These are phyloP conservation scores for Cygnus buccinator DNA, from an alignment of 2,113 vertebrate species.

Conservation along the genomic window DNA sequence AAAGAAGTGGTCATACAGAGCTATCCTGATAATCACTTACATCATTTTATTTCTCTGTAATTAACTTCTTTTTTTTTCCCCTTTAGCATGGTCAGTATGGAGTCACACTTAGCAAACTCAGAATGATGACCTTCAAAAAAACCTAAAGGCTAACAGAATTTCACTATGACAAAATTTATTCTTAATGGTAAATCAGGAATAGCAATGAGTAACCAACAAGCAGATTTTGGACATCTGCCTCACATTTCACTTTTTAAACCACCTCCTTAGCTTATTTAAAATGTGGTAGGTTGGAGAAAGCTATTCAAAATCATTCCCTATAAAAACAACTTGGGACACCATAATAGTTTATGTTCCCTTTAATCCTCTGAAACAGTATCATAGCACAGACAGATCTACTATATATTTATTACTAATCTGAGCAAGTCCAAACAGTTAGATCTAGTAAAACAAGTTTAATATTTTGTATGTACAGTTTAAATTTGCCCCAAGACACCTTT, in stretches of 20 bases:
- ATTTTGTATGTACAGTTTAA: not conserved
- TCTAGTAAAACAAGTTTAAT: not conserved
- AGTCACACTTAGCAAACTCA: not conserved
- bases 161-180: not conserved
- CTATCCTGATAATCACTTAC: not conserved
- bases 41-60: not conserved
- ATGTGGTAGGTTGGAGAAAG: not conserved
- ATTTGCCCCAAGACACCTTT: not conserved
- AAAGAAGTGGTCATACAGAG: not conserved
- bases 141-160: not conserved
- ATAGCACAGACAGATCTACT: not conserved
- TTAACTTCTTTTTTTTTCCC: not conserved
- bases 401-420: not conserved
- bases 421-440: not conserved
- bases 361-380: not conserved
- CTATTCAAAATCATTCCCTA: not conserved
- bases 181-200: not conserved
- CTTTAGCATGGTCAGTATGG: not conserved
- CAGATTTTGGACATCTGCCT: not conserved
- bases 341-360: not conserved
- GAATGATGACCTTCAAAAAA: not conserved
- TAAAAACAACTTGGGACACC: not conserved
- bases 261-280: not conserved
- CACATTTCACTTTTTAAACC: not conserved
- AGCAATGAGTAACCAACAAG: not conserved